Base-by-base conservation (phyloP, 1,140 invertebrate genomes). In the Bacillus rossius region DNA sequence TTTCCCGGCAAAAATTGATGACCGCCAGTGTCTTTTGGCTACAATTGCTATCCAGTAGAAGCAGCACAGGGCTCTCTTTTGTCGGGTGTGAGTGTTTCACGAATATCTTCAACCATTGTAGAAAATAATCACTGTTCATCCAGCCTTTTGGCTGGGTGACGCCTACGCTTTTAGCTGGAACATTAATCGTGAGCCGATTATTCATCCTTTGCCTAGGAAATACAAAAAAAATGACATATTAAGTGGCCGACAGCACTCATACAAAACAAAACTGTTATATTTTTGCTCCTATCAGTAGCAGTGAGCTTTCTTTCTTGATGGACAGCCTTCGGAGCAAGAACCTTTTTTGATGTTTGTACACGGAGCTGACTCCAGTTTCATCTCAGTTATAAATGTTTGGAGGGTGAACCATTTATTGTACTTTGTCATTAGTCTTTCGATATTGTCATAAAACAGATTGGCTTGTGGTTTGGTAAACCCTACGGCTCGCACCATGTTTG, bases 241-340 rank as follows among this genome's bases (percentile, higher is more conserved):
- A 54, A 65, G 57, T 64, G 47, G 3, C 71, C 70, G n/a, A 55
- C 20, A 51, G 71, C 69, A 66, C 54, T 69, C 1, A 68, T 60
- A 34, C 62, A 64, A 47, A 14, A 73, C 55, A 20, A 76, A 76
- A 1, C 74, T 71, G 50, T n/a, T n/a, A n/a, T n/a, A n/a, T n/a
- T 73, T 72, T 13, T 63, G 14, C 73, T 73, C 23, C 71, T 58
- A 65, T 79, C 74, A 48, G 70, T 73, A 59, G 70, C 74, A 19
- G 70, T 69, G 14, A 73, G 49, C 22, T 62, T 54, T 16, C 71
- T 73, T 23, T 77, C 65, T 68, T 77, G 73, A n/a, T n/a, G n/a
- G n/a, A n/a, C n/a, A n/a, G n/a, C n/a, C n/a, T n/a, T n/a, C n/a
- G n/a, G n/a, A n/a, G n/a, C n/a, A n/a, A n/a, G n/a, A n/a, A n/a